These are phyloP conservation scores for Apodemia duryi DNA, from an alignment of 2,888 invertebrate genomes.

Conservation along the genomic window DNA sequence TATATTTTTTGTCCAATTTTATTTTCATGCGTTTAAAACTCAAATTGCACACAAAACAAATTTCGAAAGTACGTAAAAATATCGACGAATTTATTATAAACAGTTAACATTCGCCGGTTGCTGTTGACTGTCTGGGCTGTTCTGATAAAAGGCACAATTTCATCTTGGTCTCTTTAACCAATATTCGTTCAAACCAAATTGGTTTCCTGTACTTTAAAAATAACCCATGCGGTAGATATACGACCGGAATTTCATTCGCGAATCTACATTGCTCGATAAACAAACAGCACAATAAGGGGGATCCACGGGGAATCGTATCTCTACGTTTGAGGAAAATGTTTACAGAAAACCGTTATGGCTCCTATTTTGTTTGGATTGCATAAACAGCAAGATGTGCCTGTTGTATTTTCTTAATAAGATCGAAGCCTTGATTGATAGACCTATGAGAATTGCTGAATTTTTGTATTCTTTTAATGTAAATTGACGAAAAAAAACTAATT, in stretches of 20 bases:
- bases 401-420: conserved; percentile 37
- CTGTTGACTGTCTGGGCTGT: conserved; percentile 18
- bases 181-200: conserved; percentile 38
- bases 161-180: conserved; percentile 31
- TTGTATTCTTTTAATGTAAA: conserved; percentile 1
- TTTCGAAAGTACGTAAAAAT: no score
- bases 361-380: conserved; percentile 35
- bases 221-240: conserved; percentile 41
- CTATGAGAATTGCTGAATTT: conserved; percentile 6
- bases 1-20: no score
- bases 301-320: conserved; percentile 45
- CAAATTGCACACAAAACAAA: no score
- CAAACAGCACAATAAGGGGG: conserved; percentile 48
- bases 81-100: no score
- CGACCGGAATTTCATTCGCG: conserved; percentile 43
- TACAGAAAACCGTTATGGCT: conserved; percentile 41
- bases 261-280: conserved; percentile 50
- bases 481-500: neutral
- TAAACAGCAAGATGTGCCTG: conserved; percentile 33
- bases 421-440: conserved; percentile 39
- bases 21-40: no score
- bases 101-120: conserved; percentile 15
- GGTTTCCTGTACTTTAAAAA: conserved; percentile 45
- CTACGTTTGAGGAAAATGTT: conserved; percentile 45
- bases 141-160: conserved; percentile 29